Percentiles rank a stretch among this genome's conserved stretches.
Evolutionary conservation across 1,140 invertebrate genomes (phyloP).

Genomic region (Pseudachorutes palmiensis): DNA sequence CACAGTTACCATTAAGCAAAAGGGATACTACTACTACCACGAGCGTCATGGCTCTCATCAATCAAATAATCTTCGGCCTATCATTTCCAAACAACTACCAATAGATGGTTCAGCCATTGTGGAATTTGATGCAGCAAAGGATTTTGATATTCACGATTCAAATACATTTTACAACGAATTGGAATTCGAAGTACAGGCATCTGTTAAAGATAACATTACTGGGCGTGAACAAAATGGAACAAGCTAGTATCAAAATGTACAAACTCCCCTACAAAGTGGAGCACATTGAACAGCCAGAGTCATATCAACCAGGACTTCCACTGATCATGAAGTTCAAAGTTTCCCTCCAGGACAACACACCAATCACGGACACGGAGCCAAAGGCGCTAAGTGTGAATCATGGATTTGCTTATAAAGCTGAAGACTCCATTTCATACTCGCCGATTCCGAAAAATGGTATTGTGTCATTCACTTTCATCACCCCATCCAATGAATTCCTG

Average conservation of each 20-base stretch:
- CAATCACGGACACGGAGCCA: constrained; percentile 51
- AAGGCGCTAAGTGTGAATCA: constrained; percentile 56
- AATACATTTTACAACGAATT: constrained; percentile 44
- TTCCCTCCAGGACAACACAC: constrained; percentile 61
- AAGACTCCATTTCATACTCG: constrained; percentile 51
- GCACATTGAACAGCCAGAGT: constrained; percentile 65
- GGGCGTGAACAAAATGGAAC: constrained; percentile 69
- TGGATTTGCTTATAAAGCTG: constrained; percentile 56
- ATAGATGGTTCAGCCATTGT: constrained; percentile 67
- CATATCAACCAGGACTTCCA: constrained; percentile 63
- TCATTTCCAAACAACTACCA: constrained; percentile 59
- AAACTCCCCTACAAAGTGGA: constrained; percentile 72
- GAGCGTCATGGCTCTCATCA: no score
- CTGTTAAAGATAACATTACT: constrained; percentile 68
- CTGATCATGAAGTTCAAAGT: constrained; percentile 52
- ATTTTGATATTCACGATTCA: constrained; percentile 47
- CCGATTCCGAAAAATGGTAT: constrained; percentile 59
- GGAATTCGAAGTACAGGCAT: constrained; percentile 30
- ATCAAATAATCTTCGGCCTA: neutral
- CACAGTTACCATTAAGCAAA: neutral
- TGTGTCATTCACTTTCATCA: constrained; percentile 59
- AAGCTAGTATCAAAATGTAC: constrained; percentile 60
- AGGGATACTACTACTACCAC: neutral
- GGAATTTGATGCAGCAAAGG: constrained; percentile 62
- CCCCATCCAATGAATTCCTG: constrained; percentile 46